Conservation (phyloP, 2,888 invertebrate genomes). For the Escarpia spicata region DNA sequence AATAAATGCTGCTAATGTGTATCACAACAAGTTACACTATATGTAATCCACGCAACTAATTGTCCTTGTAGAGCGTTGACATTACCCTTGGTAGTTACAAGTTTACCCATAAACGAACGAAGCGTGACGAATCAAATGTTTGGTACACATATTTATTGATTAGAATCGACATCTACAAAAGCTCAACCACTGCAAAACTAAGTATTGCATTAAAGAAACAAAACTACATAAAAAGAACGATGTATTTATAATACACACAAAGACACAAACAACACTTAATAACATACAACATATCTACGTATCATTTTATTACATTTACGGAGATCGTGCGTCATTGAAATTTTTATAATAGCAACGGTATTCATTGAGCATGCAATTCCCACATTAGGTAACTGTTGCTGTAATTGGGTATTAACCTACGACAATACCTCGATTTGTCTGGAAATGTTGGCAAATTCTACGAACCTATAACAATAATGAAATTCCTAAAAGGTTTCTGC, state of each 20-base stretch:
- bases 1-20: too few relatives aligned
- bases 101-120: not conserved
- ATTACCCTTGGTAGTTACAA: too few relatives aligned
- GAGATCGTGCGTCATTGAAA: not conserved
- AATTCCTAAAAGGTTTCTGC: not conserved
- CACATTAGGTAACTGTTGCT: not conserved
- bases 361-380: not conserved
- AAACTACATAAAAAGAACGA: not conserved
- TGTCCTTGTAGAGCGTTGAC: too few relatives aligned
- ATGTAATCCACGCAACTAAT: too few relatives aligned
- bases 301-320: not conserved
- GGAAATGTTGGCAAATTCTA: not conserved
- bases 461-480: not conserved
- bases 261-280: not conserved
- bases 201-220: constrained; percentile 5
- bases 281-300: not conserved
- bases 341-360: not conserved
- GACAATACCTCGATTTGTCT: too few relatives aligned
- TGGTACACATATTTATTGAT: not conserved
- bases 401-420: too few relatives aligned
- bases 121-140: not conserved
- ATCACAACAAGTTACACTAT: too few relatives aligned
- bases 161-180: not conserved
- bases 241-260: not conserved
- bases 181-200: constrained; percentile 4